Conservation (phyloP, 1,140 invertebrate genomes). For the Argopecten irradians region DNA sequence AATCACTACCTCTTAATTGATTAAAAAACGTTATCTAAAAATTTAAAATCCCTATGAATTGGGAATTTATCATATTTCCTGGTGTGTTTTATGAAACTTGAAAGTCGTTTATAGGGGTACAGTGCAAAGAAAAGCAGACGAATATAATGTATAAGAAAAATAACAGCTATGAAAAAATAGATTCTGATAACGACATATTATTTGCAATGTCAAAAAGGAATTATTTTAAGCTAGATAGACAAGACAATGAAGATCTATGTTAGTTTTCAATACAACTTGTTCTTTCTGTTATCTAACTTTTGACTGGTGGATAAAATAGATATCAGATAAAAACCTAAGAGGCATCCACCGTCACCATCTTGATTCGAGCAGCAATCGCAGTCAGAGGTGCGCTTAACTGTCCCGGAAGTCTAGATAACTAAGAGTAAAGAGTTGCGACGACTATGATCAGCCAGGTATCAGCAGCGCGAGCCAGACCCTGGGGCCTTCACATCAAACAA, state of each 20-base stretch:
- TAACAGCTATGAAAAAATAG: too few species aligned
- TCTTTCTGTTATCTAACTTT: background rate
- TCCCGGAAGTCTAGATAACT: background rate
- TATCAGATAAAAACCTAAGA: background rate
- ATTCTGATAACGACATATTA: too few species aligned
- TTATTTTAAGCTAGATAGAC: background rate
- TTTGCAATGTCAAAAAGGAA: too few species aligned
- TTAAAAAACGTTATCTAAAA: too few species aligned
- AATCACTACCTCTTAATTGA: too few species aligned
- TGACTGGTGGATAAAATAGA: background rate
- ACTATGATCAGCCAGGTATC: slow-evolving; percentile 17
- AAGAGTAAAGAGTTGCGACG: background rate
- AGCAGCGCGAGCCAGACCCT: background rate
- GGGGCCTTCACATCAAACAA: background rate
- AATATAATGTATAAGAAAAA: too few species aligned
- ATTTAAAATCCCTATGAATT: too few species aligned
- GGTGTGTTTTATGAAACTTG: too few species aligned
- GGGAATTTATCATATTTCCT: too few species aligned
- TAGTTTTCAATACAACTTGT: background rate
- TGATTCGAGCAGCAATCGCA: background rate
- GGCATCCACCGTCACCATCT: background rate
- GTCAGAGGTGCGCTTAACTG: background rate
- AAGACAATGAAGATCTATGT: background rate
- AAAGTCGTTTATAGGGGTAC: too few species aligned
- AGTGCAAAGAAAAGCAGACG: too few species aligned